A percentile compares a stretch with the other conserved stretches of the same genome.
phyloP scores from a whole-genome alignment of 2,113 vertebrate genomes.

The Prionailurus bengalensis region DNA sequence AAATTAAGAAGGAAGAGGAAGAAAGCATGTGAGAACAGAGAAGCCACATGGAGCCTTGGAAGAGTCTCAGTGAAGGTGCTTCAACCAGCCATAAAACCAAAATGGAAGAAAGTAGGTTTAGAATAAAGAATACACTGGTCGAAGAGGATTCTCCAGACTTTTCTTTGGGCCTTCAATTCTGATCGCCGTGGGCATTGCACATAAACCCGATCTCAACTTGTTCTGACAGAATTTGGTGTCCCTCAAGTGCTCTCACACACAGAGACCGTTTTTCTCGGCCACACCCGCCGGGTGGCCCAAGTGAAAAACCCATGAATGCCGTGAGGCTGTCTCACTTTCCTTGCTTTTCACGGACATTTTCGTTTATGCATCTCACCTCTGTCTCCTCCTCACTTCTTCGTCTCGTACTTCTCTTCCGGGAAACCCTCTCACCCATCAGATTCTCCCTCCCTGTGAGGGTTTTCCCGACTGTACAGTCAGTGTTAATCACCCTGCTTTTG shows the following conservation, averaged over 20 bases:
- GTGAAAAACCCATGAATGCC: not conserved
- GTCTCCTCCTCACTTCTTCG: not conserved
- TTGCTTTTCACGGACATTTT: not conserved
- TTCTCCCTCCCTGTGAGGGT: not conserved
- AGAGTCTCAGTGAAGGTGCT: too few relatives aligned
- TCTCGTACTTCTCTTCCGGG: not conserved
- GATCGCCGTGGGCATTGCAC: not conserved
- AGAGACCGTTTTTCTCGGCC: not conserved
- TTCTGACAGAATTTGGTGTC: not conserved
- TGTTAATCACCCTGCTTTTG: not conserved
- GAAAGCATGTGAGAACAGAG: not conserved
- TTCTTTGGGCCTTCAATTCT: not conserved
- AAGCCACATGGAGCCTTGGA: accelerated
- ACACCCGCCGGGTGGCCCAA: too few relatives aligned
- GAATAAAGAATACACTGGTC: accelerated
- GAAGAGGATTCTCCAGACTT: not conserved
- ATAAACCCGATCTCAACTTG: not conserved
- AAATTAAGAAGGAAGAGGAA: not conserved
- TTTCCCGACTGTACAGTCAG: not conserved
- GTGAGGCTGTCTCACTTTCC: not conserved
- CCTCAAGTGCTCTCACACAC: not conserved
- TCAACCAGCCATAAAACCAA: too few relatives aligned
- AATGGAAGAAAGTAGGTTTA: not conserved
- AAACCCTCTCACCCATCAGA: not conserved
- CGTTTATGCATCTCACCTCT: too few relatives aligned